These are phyloP conservation scores for Saturnia pavonia DNA, from an alignment of 2,888 invertebrate genomes.

Conservation along the genomic window DNA sequence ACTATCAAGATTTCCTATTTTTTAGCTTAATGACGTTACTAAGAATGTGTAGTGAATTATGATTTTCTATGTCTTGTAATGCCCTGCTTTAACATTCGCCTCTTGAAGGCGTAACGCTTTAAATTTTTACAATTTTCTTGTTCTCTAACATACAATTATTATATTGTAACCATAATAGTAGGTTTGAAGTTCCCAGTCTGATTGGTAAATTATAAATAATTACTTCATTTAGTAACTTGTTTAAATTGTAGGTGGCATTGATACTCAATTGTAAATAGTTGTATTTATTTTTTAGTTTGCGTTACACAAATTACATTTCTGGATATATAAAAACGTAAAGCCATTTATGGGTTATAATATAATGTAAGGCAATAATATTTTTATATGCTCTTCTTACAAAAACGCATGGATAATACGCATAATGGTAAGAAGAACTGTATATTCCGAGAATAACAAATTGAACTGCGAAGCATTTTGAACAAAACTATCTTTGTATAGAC, in stretches of 20 bases:
- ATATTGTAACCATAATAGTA: constrained; percentile 1
- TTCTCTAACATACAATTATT: constrained; percentile 2
- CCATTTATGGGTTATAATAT: neutral
- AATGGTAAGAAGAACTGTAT: neutral
- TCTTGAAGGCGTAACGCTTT: neutral
- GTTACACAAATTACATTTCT: neutral
- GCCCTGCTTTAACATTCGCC: neutral
- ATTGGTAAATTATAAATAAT: constrained; percentile 12
- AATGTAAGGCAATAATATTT: neutral
- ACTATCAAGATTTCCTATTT: neutral
- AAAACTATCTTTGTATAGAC: neutral
- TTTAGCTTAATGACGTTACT: neutral
- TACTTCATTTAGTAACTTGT: constrained; percentile 12
- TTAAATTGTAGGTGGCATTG: neutral
- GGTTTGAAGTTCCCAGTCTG: constrained; percentile 6
- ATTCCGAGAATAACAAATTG: neutral
- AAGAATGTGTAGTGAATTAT: neutral
- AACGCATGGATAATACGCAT: neutral
- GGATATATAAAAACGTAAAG: neutral
- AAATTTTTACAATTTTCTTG: neutral
- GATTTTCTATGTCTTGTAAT: neutral
- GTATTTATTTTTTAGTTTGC: neutral
- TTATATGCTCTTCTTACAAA: neutral
- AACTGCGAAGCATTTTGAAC: neutral
- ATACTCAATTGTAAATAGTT: neutral